Percentiles rank a stretch among this genome's conserved stretches.
These are phyloP conservation scores for Antheraea mylitta DNA, from an alignment of 1,140 invertebrate genomes.

Conservation along the genomic window DNA sequence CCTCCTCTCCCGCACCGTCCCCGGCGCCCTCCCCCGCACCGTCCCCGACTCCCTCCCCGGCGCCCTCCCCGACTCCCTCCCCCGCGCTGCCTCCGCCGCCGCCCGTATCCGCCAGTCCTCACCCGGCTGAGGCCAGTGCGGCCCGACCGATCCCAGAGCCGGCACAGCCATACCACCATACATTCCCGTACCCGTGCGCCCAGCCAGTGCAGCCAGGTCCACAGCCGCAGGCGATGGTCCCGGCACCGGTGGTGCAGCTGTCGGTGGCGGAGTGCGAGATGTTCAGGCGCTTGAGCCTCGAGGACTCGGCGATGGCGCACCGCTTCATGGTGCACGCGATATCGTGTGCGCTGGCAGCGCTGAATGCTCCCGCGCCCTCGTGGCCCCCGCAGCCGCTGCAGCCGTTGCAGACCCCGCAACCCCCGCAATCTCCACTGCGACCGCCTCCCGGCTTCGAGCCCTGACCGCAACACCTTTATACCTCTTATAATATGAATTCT, in stretches of 20 bases:
- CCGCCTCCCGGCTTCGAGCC: conserved; percentile 41
- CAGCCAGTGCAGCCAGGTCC: too few relatives aligned
- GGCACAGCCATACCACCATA: background rate
- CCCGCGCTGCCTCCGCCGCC: too few relatives aligned
- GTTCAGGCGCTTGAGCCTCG: conserved; percentile 34
- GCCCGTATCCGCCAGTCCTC: background rate
- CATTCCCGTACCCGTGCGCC: background rate
- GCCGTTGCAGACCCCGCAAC: conserved; percentile 9
- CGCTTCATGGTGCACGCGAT: conserved; percentile 40
- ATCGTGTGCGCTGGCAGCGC: conserved; percentile 24
- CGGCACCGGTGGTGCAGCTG: conserved; percentile 25
- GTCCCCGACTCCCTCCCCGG: conserved; percentile 23
- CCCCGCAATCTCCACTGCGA: conserved; percentile 7
- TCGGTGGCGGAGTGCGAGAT: conserved; percentile 39
- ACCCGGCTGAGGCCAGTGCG: too few relatives aligned
- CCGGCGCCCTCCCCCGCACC: conserved; percentile 50
- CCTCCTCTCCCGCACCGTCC: conserved; percentile 26
- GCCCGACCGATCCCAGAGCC: too few relatives aligned
- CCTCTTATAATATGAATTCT: background rate
- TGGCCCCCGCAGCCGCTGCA: conserved; percentile 1
- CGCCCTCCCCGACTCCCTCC: too few relatives aligned
- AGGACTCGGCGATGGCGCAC: conserved; percentile 38
- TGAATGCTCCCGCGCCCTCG: background rate
- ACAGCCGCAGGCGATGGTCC: too few relatives aligned
- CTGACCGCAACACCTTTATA: too few relatives aligned